Percentiles rank a stretch among this genome's conserved stretches.
These are phyloP conservation scores for Spinibarbus caldwelli DNA, from an alignment of 2,797 vertebrate genomes.

Conservation along the genomic window DNA sequence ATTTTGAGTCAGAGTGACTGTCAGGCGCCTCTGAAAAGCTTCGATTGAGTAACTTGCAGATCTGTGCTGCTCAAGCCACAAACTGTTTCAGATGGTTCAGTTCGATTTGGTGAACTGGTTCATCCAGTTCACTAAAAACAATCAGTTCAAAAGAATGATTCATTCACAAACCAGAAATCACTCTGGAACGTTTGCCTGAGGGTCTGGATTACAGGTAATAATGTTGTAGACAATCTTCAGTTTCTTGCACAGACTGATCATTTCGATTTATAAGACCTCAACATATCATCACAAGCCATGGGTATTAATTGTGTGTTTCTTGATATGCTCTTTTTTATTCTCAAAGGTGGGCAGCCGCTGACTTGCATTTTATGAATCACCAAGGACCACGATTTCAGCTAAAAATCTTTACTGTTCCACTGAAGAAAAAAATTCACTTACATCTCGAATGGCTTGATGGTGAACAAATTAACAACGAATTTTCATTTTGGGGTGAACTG, in stretches of 20 bases:
- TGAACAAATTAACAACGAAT: background rate
- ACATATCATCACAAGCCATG: background rate
- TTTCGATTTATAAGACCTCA: background rate
- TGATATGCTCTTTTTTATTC: background rate
- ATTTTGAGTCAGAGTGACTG: background rate
- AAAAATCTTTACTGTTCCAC: background rate
- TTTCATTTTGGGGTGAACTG: background rate
- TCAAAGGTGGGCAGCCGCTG: background rate
- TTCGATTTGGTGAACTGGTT: too few species aligned
- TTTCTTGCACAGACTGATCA: background rate
- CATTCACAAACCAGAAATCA: too few species aligned
- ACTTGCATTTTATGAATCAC: background rate
- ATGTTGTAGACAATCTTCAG: background rate
- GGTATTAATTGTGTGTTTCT: background rate
- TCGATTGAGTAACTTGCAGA: background rate
- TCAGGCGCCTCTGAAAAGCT: background rate
- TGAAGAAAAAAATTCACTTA: background rate
- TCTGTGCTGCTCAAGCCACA: background rate
- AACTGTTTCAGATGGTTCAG: background rate
- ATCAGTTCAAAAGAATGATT: too few species aligned
- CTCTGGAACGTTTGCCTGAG: background rate
- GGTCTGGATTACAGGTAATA: background rate
- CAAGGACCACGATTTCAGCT: background rate
- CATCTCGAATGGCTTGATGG: background rate
- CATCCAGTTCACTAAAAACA: background rate